A percentile compares a stretch with the other conserved stretches of the same genome.
Evolutionary conservation across 2,113 vertebrate genomes (phyloP).

Genomic region (Puntigrus tetrazona): DNA sequence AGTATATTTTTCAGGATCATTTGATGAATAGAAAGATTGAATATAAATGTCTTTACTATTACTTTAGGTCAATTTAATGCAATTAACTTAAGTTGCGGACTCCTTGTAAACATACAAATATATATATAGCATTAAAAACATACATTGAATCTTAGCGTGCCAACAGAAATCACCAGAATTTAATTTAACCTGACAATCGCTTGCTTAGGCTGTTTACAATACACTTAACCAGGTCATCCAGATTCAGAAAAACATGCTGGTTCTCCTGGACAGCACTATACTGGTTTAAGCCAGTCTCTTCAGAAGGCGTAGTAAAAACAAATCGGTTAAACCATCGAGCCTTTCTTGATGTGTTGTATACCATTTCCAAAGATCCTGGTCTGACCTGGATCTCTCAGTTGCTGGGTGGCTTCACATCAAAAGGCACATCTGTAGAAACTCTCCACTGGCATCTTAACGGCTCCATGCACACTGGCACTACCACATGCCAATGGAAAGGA

Average conservation of each 20-base stretch:
- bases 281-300: not conserved
- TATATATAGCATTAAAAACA: no score
- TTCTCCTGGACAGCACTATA: not conserved
- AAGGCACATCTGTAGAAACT: constrained; percentile 23
- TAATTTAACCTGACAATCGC: not conserved
- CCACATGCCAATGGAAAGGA: constrained; percentile 28
- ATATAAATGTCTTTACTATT: no score
- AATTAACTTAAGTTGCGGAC: no score
- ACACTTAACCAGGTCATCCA: not conserved
- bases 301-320: not conserved
- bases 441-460: not conserved
- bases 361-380: not conserved
- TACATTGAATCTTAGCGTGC: no score
- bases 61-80: no score
- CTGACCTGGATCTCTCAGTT: constrained; percentile 12
- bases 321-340: not conserved
- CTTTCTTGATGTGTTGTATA: not conserved
- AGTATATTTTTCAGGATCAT: no score
- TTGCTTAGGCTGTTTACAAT: not conserved
- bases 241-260: not conserved
- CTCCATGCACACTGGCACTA: constrained; percentile 25
- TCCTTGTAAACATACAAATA: no score
- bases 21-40: no score
- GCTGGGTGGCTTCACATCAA: constrained; percentile 25
- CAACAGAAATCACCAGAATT: no score